Conservation (phyloP, 2,797 vertebrate species). For the Phrynocephalus vlangalii region DNA sequence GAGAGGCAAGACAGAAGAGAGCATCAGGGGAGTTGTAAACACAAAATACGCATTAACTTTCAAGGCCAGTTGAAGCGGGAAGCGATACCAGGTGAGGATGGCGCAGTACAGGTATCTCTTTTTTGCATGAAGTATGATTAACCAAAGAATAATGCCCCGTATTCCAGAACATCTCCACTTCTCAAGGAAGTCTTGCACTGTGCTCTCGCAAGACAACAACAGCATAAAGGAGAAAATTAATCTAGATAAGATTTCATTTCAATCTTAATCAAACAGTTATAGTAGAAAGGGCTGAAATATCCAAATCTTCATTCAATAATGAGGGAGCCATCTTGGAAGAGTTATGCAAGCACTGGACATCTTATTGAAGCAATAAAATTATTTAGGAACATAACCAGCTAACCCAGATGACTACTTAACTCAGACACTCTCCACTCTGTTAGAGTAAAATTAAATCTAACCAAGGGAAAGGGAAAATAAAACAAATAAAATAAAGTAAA, state of each 20-base stretch:
- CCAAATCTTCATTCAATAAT: background rate
- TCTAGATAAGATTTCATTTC: background rate
- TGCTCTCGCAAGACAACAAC: background rate
- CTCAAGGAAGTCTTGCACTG: background rate
- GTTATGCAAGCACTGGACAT: background rate
- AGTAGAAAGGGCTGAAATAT: background rate
- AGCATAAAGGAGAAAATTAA: background rate
- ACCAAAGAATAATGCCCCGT: background rate
- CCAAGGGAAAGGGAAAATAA: too few relatives aligned
- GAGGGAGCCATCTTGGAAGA: background rate
- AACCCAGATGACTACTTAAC: too few relatives aligned
- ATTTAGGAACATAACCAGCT: too few relatives aligned
- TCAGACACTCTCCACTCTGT: too few relatives aligned
- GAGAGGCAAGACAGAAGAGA: background rate
- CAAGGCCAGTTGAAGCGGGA: background rate
- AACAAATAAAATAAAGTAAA: too few relatives aligned
- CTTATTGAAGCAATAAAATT: too few relatives aligned
- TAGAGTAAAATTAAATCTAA: too few relatives aligned
- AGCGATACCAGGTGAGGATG: background rate
- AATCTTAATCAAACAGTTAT: background rate
- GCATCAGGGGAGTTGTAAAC: constrained; percentile 1
- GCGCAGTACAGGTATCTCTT: background rate
- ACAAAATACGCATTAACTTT: constrained; percentile 2
- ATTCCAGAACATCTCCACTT: too few relatives aligned
- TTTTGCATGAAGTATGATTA: background rate